Conservation (phyloP, 1,140 invertebrate genomes). For the Drosophila novamexicana region DNA sequence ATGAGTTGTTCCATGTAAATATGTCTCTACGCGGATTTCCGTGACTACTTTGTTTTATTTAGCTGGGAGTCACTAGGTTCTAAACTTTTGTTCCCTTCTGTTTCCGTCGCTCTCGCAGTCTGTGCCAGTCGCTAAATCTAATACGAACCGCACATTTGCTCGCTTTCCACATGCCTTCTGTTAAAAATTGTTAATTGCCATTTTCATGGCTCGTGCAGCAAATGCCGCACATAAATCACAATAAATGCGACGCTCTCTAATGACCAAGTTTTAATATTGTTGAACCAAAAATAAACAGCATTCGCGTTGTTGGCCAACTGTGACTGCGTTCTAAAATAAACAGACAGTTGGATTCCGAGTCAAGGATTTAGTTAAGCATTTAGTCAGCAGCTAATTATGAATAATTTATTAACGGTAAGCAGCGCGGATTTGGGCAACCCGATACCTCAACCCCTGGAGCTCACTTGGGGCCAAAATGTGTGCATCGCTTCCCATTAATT, state of each 20-base stretch:
- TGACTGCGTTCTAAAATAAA: conserved; percentile 50
- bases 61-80: background rate
- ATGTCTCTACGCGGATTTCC: too few relatives aligned
- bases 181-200: conserved; percentile 2
- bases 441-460: background rate
- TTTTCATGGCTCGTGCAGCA: conserved; percentile 8
- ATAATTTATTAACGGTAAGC: conserved; percentile 64
- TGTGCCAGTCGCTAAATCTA: background rate
- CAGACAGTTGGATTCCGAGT: background rate
- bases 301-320: conserved; percentile 28
- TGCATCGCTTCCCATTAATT: conserved; percentile 54
- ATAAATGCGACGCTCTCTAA: conserved; percentile 52
- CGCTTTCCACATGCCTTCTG: background rate
- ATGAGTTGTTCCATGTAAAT: too few relatives aligned
- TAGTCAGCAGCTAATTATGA: conserved; percentile 73
- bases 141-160: background rate
- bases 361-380: conserved; percentile 69
- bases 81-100: background rate
- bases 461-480: conserved; percentile 48
- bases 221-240: conserved; percentile 59
- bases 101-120: background rate
- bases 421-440: background rate
- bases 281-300: conserved; percentile 44
- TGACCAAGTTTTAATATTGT: conserved; percentile 59
- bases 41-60: too few relatives aligned